These are phyloP conservation scores for Myotis yumanensis DNA, from an alignment of 2,113 vertebrate species.

Conservation along the genomic window DNA sequence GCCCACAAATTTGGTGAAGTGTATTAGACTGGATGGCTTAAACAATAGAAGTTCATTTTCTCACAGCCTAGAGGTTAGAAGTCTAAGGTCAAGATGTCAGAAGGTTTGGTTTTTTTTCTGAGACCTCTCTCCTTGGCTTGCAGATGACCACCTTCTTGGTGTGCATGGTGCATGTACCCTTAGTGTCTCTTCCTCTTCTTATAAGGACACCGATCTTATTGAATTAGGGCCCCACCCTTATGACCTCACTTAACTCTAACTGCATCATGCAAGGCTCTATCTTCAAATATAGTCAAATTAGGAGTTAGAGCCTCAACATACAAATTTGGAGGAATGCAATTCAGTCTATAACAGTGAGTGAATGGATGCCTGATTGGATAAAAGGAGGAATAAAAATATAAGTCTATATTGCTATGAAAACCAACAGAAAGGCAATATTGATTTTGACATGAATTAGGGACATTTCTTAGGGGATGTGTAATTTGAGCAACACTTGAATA, in stretches of 20 bases:
- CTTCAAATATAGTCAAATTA: neutral
- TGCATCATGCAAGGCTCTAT: neutral
- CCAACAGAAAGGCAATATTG: neutral
- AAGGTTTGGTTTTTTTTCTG: neutral
- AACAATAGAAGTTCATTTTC: neutral
- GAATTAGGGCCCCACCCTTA: neutral
- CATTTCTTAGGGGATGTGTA: neutral
- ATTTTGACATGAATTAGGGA: neutral
- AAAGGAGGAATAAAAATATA: neutral
- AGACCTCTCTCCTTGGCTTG: neutral
- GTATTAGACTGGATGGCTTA: neutral
- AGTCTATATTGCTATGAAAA: neutral
- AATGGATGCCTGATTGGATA: neutral
- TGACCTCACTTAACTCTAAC: neutral
- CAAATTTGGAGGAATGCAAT: neutral
- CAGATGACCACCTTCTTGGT: neutral
- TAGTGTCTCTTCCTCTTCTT: neutral
- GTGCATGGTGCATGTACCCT: neutral
- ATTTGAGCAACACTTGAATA: neutral
- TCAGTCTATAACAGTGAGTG: neutral
- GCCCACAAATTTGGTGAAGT: neutral
- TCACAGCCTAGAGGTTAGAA: neutral
- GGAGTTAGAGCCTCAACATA: neutral
- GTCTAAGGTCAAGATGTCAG: neutral
- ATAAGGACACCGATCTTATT: neutral